A percentile compares a stretch with the other conserved stretches of the same genome.
Evolutionary conservation across 2,888 invertebrate genomes (phyloP).

Genomic region (Plebejus argus): DNA sequence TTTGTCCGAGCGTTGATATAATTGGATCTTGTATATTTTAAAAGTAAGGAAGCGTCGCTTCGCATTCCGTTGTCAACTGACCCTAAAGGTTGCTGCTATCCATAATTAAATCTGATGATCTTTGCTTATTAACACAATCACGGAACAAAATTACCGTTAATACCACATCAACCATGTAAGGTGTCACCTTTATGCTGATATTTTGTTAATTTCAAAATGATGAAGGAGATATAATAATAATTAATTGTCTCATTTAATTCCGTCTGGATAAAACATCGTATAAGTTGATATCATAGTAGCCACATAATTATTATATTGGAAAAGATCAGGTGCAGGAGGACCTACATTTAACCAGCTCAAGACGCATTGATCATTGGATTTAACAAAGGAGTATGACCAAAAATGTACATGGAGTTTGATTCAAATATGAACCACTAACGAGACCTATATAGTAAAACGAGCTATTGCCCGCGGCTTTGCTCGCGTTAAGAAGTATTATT

Average conservation of each 20-base stretch:
- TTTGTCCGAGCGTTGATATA: too few relatives aligned
- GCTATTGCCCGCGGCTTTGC: too few relatives aligned
- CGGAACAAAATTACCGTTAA: background rate
- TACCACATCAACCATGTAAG: background rate
- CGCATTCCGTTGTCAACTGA: background rate
- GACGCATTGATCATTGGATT: too few relatives aligned
- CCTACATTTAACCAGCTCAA: too few relatives aligned
- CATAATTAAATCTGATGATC: background rate
- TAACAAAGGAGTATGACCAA: too few relatives aligned
- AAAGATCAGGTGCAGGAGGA: too few relatives aligned
- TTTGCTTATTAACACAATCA: background rate
- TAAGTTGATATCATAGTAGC: too few relatives aligned
- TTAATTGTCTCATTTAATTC: background rate
- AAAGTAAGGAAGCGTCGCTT: background rate
- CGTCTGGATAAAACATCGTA: background rate
- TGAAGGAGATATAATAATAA: background rate
- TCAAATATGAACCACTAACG: too few relatives aligned
- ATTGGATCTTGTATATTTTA: background rate
- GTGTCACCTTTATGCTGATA: background rate
- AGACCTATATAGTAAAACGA: too few relatives aligned
- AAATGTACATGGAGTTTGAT: too few relatives aligned
- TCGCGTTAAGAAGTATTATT: too few relatives aligned
- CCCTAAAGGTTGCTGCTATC: background rate
- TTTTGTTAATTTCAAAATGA: background rate
- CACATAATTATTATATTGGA: too few relatives aligned